A percentile compares a stretch with the other conserved stretches of the same genome.
Evolutionary conservation across 2,797 vertebrate species (phyloP).

Genomic region (Microtus californicus): DNA sequence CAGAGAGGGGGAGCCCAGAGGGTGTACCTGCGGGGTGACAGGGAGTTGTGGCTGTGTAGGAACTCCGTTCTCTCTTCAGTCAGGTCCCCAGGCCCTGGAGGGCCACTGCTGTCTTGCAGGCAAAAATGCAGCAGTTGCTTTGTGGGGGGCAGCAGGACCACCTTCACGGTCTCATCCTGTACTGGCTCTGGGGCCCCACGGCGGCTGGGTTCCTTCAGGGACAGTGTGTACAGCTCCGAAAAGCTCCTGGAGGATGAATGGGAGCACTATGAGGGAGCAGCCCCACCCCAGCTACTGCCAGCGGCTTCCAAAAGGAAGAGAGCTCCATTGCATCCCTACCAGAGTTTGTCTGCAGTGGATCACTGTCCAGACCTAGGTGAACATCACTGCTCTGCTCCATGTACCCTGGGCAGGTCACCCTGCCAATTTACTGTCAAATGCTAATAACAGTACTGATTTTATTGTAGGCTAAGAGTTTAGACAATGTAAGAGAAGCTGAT

Average conservation of each 20-base stretch:
- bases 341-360: background rate
- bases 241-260: conserved; percentile 89
- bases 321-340: background rate
- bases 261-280: background rate
- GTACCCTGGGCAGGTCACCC: background rate
- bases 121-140: conserved; percentile 90
- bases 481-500: background rate
- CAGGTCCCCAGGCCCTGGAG: conserved; percentile 69
- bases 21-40: conserved; percentile 31
- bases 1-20: background rate
- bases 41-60: conserved; percentile 74
- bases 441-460: background rate
- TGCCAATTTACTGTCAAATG: background rate
- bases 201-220: conserved; percentile 92
- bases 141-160: conserved; percentile 65
- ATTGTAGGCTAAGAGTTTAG: background rate
- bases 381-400: background rate
- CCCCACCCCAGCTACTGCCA: background rate
- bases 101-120: conserved; percentile 86
- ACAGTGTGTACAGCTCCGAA: conserved; percentile 94
- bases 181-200: conserved; percentile 80
- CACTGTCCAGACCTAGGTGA: background rate
- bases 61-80: conserved; percentile 85
- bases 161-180: conserved; percentile 60
- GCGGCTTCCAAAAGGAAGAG: background rate